Evolutionary conservation across 2,113 vertebrate species (phyloP).

Genomic region (Sclerurus mexicanus): DNA sequence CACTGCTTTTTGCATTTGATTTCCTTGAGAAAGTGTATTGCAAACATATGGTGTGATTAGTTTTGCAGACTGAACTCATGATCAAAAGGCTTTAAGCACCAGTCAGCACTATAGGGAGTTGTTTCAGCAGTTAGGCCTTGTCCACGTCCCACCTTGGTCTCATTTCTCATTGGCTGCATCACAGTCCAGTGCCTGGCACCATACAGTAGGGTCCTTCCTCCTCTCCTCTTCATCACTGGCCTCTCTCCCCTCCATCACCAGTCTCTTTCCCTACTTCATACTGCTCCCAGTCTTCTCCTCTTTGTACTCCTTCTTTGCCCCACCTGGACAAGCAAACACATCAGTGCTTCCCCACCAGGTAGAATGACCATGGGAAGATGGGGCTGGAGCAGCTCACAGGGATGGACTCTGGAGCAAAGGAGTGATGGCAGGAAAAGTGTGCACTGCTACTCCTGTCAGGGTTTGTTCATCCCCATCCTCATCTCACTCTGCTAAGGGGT

Average conservation of each 20-base stretch:
- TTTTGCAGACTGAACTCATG: no score
- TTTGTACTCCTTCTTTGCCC: neutral
- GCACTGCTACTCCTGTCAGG: accelerated
- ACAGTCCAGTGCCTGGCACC: neutral
- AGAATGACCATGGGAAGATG: accelerated
- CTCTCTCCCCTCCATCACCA: neutral
- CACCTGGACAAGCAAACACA: neutral
- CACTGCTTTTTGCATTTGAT: neutral
- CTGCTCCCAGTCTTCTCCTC: neutral
- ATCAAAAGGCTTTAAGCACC: neutral
- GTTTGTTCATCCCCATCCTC: neutral
- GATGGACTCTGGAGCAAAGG: neutral
- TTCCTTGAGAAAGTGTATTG: neutral
- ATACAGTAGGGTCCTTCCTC: neutral
- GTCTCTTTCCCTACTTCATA: neutral
- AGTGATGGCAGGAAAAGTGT: accelerated
- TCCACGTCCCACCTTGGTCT: neutral
- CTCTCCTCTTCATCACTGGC: no score
- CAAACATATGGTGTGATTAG: neutral
- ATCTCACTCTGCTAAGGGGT: neutral
- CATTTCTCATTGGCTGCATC: accelerated
- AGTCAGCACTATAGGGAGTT: accelerated
- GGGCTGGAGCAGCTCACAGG: neutral
- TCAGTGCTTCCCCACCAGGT: neutral
- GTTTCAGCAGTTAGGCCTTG: neutral